Evolutionary conservation across 2,888 invertebrate species (phyloP), one percentile per base, ranked within the genome.

Genomic region (Tyria jacobaeae): DNA sequence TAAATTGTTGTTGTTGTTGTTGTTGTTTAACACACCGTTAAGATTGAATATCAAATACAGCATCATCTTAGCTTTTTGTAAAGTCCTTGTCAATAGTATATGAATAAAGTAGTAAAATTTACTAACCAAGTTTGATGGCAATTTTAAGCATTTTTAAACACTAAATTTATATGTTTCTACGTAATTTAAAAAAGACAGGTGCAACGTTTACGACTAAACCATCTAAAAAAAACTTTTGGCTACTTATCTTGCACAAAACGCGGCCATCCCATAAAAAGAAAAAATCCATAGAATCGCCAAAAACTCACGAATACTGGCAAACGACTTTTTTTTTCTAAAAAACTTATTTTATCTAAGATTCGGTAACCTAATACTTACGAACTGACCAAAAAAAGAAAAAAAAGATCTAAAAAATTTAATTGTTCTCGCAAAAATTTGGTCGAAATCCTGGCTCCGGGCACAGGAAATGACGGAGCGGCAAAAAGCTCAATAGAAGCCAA

Each of bases 401-500:
- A 87, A 83, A 79, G 66, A 60, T 55, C 60, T 72, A 89, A 91
- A 90, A 90, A 89, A 80, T 85, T 78, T 87, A 85, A 92, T 91
- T 92, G 89, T 91, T 85, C 81, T 82, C 83, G 89, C 89, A 84
- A 91, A 91, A 91, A 87, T 87, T 88, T 85, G 81, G 83, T 77
- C 84, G 77, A 87, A 87, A 87, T 83, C 83, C 73, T 84, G 73
- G 87, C 90, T 84, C 68, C 74, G 73, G 85, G 89, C 82, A 91
- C 92, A 94, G 93, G 93, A 94, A 93, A 94, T 91, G 90, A 87
- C 79, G 75, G 82, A 75, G 86, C 85, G 85, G 87, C 89, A 61
- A 64, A 64, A 64, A 64, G 59, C 80, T 84, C 83, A 87, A 90
- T 87, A 88, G 88, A 90, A 87, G 80, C 86, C 89, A 87, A 87